Base-by-base conservation (phyloP, 2,888 invertebrate species). In the Eupeodes luniger region DNA sequence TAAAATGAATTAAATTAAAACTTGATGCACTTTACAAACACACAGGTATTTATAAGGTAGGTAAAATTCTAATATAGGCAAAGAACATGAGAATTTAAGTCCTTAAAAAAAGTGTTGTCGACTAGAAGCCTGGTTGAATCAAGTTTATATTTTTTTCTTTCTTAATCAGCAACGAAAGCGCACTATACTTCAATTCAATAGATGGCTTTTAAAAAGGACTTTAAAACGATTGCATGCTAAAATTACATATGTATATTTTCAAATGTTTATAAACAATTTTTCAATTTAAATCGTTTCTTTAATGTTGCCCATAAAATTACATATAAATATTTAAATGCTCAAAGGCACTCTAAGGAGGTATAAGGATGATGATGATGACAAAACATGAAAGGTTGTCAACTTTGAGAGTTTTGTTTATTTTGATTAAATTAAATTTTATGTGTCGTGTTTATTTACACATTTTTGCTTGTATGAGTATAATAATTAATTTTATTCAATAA, bases 1-100 rank as follows among this genome's bases (percentile, higher is more conserved):
- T 59, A 47, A 72, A 72, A 47, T 40, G 47, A 72, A 72, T 72
- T 59, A 72, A 59, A 72, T 72, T 72, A 57, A 40, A 72, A 59
- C 27, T 34, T 34, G 47, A 57, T 47, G 47, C 12, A 53, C 47
- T 19, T 12, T 36, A 34, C 51, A 67, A 7, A 49, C n/a, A 4
- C 9, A 53, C 16, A 9, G 1, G 10, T 5, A 11, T 2, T 3
- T 27, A 5, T 11, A 19, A 9, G 5, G 10, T 5, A 11, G 2
- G 6, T 27, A 12, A 11, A 19, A 9, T 5, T 4, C 7, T 9
- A 53, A 40, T 5, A 40, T 40, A 40, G 6, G 6, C 53, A 16
- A 10, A 55, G 36, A 2, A 5, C 19, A 57, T 11, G 47, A 59
- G 59, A 47, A 44, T 19, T 55, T 55, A 19, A 55, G 19, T 55